Percentiles rank a stretch among this genome's conserved stretches.
phyloP scores from a whole-genome alignment of 30 jellyfish, hydroid and myxozoan genomes.

The Catostylus mosaicus region DNA sequence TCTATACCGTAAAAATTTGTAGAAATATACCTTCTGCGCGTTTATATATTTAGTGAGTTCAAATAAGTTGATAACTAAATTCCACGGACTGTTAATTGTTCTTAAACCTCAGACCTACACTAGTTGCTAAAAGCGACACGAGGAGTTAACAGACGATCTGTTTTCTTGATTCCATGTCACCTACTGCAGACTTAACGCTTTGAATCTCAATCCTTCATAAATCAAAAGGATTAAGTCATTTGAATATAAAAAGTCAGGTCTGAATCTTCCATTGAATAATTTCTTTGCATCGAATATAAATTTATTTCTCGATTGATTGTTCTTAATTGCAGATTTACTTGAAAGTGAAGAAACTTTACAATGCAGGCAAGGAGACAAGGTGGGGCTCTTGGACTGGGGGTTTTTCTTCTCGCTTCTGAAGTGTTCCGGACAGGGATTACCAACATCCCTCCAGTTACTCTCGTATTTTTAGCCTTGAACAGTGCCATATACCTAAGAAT shows the following conservation, averaged over 20 bases:
- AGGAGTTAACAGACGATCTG: too few species aligned
- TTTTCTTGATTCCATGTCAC: too few species aligned
- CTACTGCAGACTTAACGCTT: neutral
- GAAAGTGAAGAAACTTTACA: neutral
- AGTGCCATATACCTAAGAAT: slow-evolving; percentile 67
- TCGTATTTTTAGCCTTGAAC: slow-evolving; percentile 75
- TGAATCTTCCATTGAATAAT: neutral
- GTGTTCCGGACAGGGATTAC: slow-evolving; percentile 76
- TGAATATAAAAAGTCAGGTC: too few species aligned
- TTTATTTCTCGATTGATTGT: too few species aligned
- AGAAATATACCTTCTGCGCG: too few species aligned
- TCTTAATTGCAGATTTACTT: neutral
- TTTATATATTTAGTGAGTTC: too few species aligned
- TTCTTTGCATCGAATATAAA: neutral
- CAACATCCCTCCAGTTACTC: slow-evolving; percentile 93
- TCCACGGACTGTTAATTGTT: too few species aligned
- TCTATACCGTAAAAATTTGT: too few species aligned
- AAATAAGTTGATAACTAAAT: too few species aligned
- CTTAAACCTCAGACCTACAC: too few species aligned
- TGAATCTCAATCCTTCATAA: neutral
- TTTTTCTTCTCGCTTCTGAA: slow-evolving; percentile 72
- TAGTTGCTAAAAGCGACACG: too few species aligned
- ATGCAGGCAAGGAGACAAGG: slow-evolving; percentile 60
- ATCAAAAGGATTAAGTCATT: too few species aligned
- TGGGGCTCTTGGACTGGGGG: slow-evolving; percentile 76